Evolutionary conservation across 2,797 vertebrate genomes (phyloP), one percentile per base, ranked within the genome.

Genomic region (Galaxias olidus): DNA sequence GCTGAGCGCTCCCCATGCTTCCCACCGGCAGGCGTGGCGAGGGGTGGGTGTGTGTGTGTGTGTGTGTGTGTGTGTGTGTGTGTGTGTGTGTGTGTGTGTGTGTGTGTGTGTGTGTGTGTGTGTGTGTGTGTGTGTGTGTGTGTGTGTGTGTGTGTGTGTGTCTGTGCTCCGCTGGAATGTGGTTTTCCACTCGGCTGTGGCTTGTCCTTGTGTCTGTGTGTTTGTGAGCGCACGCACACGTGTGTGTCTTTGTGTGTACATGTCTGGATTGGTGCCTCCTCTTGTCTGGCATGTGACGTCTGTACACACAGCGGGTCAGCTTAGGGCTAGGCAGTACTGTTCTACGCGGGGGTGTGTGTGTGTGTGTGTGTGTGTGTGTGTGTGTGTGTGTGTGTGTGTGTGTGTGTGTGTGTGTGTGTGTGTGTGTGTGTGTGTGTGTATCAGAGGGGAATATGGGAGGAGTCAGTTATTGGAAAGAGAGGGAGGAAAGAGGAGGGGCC

Each of bases 1-100:
- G 87, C 89, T 90, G 89, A 90, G 89, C 83, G 80, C 86, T 87
- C 84, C 87, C 82, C 86, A 88, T 83, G 86, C 84, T 89, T 87
- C 87, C 84, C 84, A 87, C 85, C 70, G 84, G 83, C 86, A 89
- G 85, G 86, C 86, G 85, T 87, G 86, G 82, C 82, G 9, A 47
- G 9, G 45, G 9, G 2, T 1, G 13, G 9, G 4, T 45, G 57
- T 45, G 18, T 19, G 81, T 85, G 83, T 87, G 87, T 86, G 81
- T 63, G 17, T 85, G 77, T 89, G 86, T 88, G 84, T 61, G 44
- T 68, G 59, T 61, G 66, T 30, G 30, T 6, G 30, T 6, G 6
- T 30, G 30, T 30, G 30, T 30, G 30, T 45, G 18, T 19, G 81
- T 85, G 83, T 87, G 87, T 86, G 81, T 63, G 17, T 85, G 77